Evolutionary conservation across 2,797 vertebrate species (phyloP).

Genomic region (Cacajao melanocephalus): DNA sequence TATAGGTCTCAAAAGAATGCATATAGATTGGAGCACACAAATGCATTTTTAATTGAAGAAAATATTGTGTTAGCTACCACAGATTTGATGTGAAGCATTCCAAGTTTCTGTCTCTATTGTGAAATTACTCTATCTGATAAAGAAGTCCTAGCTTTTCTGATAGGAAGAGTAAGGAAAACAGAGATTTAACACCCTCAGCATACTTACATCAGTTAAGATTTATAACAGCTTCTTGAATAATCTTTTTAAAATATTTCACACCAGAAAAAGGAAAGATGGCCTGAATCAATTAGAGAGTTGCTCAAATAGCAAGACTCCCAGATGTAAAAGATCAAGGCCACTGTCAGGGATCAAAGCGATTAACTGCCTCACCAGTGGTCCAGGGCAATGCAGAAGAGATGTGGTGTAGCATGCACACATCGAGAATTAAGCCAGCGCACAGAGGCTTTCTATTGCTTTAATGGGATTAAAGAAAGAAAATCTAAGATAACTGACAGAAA

Average conservation of each 20-base stretch:
- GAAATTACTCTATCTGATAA: slow-evolving; percentile 20
- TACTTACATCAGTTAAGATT: slow-evolving; percentile 14
- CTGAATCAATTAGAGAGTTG: slow-evolving; percentile 64
- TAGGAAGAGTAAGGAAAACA: neutral
- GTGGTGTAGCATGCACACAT: neutral
- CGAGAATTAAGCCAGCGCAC: slow-evolving; percentile 60
- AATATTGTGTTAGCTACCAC: neutral
- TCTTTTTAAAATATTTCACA: slow-evolving; percentile 38
- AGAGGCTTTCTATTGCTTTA: slow-evolving; percentile 44
- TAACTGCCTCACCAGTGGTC: slow-evolving; percentile 53
- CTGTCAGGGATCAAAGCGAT: slow-evolving; percentile 66
- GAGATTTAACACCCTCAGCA: neutral
- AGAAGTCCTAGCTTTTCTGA: neutral
- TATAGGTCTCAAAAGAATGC: neutral
- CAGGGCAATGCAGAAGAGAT: slow-evolving; percentile 57
- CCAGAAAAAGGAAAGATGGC: slow-evolving; percentile 6
- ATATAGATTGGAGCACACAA: neutral
- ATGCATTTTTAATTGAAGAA: neutral
- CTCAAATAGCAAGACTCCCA: slow-evolving; percentile 56
- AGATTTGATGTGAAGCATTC: neutral
- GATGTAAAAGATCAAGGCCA: slow-evolving; percentile 71
- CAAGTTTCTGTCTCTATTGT: neutral
- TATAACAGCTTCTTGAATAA: neutral
- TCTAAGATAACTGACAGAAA: slow-evolving; percentile 50
- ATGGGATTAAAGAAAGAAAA: slow-evolving; percentile 58